Evolutionary conservation across 2,113 vertebrate species (phyloP).

Genomic region (Muscicapa adusta): DNA sequence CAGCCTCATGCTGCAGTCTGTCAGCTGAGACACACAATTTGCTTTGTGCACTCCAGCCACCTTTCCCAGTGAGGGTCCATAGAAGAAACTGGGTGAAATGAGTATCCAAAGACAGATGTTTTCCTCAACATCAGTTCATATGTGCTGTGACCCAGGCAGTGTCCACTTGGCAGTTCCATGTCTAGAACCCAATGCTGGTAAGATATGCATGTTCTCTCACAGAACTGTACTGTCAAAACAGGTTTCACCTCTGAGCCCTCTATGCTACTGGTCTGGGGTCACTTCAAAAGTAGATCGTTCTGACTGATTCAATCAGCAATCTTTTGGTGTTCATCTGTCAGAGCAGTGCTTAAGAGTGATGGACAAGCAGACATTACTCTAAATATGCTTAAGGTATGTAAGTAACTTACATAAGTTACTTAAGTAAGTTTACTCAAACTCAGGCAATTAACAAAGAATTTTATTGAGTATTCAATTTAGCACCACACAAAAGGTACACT

Average conservation of each 20-base stretch:
- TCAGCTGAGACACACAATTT: fast-evolving
- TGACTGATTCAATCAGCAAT: background rate
- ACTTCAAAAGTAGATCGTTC: background rate
- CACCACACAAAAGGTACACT: constrained; percentile 47
- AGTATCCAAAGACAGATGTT: background rate
- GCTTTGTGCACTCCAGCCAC: background rate
- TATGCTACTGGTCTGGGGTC: background rate
- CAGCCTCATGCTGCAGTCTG: background rate
- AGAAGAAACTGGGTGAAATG: background rate
- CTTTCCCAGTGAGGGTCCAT: background rate
- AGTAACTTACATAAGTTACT: no score
- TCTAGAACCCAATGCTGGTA: background rate
- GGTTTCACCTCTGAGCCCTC: background rate
- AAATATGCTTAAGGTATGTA: background rate
- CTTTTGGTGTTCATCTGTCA: background rate
- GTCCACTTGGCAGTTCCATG: background rate
- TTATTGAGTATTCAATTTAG: constrained; percentile 40
- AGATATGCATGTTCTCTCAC: fast-evolving
- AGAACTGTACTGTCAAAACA: background rate
- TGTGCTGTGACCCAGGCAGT: background rate
- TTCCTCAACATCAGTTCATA: background rate
- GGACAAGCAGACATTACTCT: background rate
- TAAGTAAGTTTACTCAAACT: constrained; percentile 17
- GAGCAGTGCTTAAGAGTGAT: background rate
- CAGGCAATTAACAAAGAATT: constrained; percentile 25